Base-by-base conservation (phyloP, 2,797 vertebrate genomes). In the Schizopygopsis malacanthus region DNA sequence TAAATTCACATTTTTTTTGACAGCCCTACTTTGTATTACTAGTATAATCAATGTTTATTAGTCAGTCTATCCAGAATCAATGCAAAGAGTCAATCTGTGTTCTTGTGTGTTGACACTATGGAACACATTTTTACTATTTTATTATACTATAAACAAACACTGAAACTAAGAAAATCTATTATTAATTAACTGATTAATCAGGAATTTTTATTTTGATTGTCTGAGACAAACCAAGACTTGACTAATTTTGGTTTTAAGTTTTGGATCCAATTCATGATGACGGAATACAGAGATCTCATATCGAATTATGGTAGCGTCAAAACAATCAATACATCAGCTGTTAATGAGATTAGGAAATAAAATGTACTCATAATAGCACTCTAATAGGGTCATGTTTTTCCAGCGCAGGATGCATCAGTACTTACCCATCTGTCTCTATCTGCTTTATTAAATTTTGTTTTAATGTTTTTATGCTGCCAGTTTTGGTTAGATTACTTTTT, bases 271-370 rank as follows among this genome's bases (percentile, higher is more conserved):
- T 39, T 39, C 45, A 54, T 45, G 2, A 47, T 16, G 47, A 28
- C 7, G 22, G 33, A 67, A 22, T 54, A 37, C 63, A 67, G 8
- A 59, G 12, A 28, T 73, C n/a, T 72, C n/a, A 63, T 28, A 11
- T 63, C n/a, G 59, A 45, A 81, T 86, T 41, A 86, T 59, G 65
- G 56, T 61, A 86, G 33, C 16, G 6, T 83, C 71, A 18, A 28
- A 41, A 69, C 73, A 39, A 75, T 59, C 28, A 15, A 9, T 86
- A 73, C 81, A 52, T 87, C 85, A 79, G 54, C 79, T 75, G 41
- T 71, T 79, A 82, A 79, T 28, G 33, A 82, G 70, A 76, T 43
- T 70, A 79, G 50, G 39, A 85, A 82, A 87, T 79, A 73, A 79
- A 81, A 70, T 85, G 37, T 25, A 6, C 67, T 18, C 47, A 25